phyloP scores from a whole-genome alignment of 64 coral and sea anemone genomes.

The Stichodactyla helianthus region DNA sequence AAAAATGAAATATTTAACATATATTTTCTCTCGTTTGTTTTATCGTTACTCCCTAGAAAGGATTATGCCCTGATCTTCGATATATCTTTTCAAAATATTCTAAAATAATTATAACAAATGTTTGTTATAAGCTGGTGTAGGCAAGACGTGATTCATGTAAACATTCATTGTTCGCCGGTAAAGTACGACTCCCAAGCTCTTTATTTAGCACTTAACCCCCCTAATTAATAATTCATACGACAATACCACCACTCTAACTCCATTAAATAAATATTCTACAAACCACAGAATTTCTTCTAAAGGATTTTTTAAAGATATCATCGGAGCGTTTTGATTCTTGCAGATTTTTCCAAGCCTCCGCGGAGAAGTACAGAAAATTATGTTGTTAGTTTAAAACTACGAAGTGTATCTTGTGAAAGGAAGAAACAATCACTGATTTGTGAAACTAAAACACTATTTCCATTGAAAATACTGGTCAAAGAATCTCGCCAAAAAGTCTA shows the following conservation, averaged over 20 bases:
- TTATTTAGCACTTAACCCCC: neutral
- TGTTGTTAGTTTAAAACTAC: neutral
- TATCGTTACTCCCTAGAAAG: neutral
- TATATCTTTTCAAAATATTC: too few species aligned
- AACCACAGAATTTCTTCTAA: conserved; percentile 1
- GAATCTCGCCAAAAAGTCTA: neutral
- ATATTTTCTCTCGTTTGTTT: neutral
- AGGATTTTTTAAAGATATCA: neutral
- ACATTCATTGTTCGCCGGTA: neutral
- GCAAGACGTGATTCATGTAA: neutral
- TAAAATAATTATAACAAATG: neutral
- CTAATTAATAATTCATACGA: neutral
- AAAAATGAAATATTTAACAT: neutral
- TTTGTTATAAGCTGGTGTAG: neutral
- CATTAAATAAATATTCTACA: neutral
- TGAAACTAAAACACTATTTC: neutral
- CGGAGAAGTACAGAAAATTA: neutral
- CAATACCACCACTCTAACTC: neutral
- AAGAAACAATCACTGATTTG: neutral
- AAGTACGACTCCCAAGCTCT: neutral
- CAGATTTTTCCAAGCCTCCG: neutral
- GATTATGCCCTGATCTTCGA: neutral
- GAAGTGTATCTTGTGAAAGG: neutral
- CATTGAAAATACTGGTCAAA: neutral
- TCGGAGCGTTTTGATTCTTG: neutral